Conservation (phyloP, 2,888 invertebrate species). For the Orchesellides sinensis region DNA sequence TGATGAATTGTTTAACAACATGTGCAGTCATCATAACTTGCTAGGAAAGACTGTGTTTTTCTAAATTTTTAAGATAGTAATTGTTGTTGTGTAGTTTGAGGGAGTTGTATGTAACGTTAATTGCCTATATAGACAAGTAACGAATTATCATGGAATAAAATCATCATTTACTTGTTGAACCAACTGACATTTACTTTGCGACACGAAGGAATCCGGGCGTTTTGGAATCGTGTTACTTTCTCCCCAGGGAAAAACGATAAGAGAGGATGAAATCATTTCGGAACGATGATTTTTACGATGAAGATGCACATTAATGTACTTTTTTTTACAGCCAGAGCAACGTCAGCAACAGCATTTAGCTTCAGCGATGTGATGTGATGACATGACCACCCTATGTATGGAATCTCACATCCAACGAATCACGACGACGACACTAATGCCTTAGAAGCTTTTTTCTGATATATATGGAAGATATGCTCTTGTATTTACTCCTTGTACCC, state of each 20-base stretch:
- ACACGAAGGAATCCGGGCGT: conserved; percentile 39
- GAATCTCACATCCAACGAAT: conserved; percentile 34
- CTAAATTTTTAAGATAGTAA: too few species aligned
- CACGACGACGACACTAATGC: conserved; percentile 42
- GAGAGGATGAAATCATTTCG: conserved; percentile 62
- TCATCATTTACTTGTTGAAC: conserved; percentile 59
- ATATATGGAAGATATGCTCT: too few species aligned
- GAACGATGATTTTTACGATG: conserved; percentile 65
- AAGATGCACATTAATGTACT: conserved; percentile 56
- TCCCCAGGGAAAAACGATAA: conserved; percentile 51
- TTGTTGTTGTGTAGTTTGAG: conserved; percentile 5
- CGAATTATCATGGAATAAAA: background rate
- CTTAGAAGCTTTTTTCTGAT: conserved; percentile 30
- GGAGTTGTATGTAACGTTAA: background rate
- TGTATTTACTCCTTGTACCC: too few species aligned
- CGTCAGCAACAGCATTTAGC: conserved; percentile 59
- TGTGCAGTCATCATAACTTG: too few species aligned
- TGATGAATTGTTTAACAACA: too few species aligned
- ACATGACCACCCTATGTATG: conserved; percentile 27
- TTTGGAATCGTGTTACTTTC: conserved; percentile 48
- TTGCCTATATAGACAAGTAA: background rate
- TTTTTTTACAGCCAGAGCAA: conserved; percentile 33
- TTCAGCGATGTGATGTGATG: conserved; percentile 33
- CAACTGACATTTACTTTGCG: conserved; percentile 28
- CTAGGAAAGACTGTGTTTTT: too few species aligned